Conservation (phyloP, 1,140 invertebrate genomes). For the Cydia splendana region DNA sequence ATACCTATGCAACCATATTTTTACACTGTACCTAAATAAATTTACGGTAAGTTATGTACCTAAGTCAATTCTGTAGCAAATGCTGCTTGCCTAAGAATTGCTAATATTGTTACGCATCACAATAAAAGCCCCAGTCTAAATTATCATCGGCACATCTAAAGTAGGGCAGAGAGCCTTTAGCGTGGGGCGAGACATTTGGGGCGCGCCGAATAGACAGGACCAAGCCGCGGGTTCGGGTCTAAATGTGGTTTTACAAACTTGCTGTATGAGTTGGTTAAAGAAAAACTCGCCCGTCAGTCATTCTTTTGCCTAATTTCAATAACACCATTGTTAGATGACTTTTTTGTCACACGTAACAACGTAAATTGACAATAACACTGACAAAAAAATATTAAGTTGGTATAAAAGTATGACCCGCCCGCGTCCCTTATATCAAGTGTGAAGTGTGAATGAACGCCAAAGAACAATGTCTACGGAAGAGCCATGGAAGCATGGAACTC, state of each 20-base stretch:
- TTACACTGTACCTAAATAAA: too few relatives aligned
- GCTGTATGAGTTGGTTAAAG: not conserved
- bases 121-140: slow-evolving; percentile 20
- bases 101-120: slow-evolving; percentile 17
- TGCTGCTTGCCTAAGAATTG: not conserved
- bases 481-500: not conserved
- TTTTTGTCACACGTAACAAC: not conserved
- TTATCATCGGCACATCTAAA: slow-evolving; percentile 30
- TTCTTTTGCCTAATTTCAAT: not conserved
- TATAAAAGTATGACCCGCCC: not conserved
- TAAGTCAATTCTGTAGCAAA: not conserved
- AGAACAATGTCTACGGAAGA: slow-evolving; percentile 7
- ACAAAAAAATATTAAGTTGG: not conserved
- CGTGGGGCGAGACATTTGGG: slow-evolving; percentile 27
- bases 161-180: slow-evolving; percentile 17
- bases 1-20: too few relatives aligned
- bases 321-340: not conserved
- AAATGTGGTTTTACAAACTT: not conserved
- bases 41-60: too few relatives aligned
- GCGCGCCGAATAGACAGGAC: slow-evolving; percentile 5
- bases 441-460: not conserved
- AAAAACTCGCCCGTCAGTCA: not conserved
- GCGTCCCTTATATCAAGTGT: not conserved
- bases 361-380: slow-evolving; percentile 3
- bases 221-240: not conserved